Conservation (phyloP, 1,140 invertebrate species). For the Drosophila trapezifrons region DNA sequence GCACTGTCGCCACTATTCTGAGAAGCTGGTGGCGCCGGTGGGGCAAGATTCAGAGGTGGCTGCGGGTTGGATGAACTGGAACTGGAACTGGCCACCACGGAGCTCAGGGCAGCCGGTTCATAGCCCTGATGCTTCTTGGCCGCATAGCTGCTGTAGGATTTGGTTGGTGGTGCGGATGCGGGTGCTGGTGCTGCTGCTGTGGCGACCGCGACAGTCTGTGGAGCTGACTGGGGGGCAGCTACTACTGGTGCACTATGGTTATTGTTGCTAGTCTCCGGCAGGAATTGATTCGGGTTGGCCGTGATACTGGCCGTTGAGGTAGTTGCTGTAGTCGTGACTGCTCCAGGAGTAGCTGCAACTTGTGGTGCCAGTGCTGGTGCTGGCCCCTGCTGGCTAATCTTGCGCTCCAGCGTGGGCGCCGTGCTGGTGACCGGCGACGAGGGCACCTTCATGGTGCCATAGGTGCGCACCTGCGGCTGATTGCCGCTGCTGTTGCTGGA, state of each 20-base stretch:
- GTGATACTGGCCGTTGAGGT: conserved; percentile 81
- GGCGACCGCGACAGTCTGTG: conserved; percentile 10
- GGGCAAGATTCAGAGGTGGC: conserved; percentile 63
- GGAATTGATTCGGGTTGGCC: conserved; percentile 76
- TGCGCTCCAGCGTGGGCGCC: conserved; percentile 67
- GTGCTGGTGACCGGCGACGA: conserved; percentile 74
- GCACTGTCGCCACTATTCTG: conserved; percentile 63
- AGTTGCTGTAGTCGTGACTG: conserved; percentile 49
- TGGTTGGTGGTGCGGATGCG: conserved; percentile 34
- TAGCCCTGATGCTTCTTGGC: conserved; percentile 40
- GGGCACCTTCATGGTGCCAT: conserved; percentile 80
- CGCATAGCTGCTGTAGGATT: conserved; percentile 44
- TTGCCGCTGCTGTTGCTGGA: conserved; percentile 61
- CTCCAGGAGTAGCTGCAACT: conserved; percentile 10
- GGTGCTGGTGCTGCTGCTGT: conserved; percentile 24
- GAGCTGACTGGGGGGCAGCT: conserved; percentile 25
- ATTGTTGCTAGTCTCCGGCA: conserved; percentile 55
- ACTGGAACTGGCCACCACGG: conserved; percentile 13
- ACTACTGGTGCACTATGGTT: conserved; percentile 29
- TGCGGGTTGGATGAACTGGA: conserved; percentile 28
- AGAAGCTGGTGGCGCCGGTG: conserved; percentile 64
- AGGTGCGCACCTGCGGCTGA: conserved; percentile 74
- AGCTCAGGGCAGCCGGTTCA: conserved; percentile 11
- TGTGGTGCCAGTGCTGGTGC: conserved; percentile 14
- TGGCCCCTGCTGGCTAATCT: conserved; percentile 60